Base-by-base conservation (phyloP, 2,797 vertebrate genomes). In the Telmatherina bonti region DNA sequence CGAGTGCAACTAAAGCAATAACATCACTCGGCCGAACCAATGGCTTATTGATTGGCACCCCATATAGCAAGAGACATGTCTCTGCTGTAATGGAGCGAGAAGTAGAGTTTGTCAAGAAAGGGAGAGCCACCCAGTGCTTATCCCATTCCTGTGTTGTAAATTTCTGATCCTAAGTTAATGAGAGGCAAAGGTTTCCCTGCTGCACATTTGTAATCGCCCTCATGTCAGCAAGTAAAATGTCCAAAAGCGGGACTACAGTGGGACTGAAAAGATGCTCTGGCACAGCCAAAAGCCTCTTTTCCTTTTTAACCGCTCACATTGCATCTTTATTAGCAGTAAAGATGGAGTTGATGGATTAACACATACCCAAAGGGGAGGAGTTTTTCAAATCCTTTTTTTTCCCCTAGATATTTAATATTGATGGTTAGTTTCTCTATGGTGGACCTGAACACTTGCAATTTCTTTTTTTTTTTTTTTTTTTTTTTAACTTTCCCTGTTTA, bases 1-100 rank as follows among this genome's bases (percentile, higher is more conserved):
- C 82, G 76, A 92, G 79, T 91, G 91, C 91, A 92, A 83, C 85
- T 88, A 82, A 86, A 93, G 91, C 91, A 91, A 89, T 91, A 93
- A 84, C 84, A 80, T 85, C 85, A 82, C 88, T 87, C 82, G 81
- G 62, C 84, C 86, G 79, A 92, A 90, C 85, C 77, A 69, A 85
- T 86, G 68, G 84, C 51, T 73, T 88, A 93, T 94, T 87, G 91
- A 94, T 93, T 86, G 80, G 77, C 66, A 88, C 56, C 80, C 76
- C 72, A 47, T 86, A 85, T 77, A 69, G 81, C 78, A 82, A 70
- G 66, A 75, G 85, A 80, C 85, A 82, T 83, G 72, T 80, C 85
- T 76, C 35, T 67, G 84, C 76, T 35, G 81, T 91, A 91, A 88
- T 87, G 76, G 80, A 81, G 72, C 82, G 73, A 76, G 85, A 88